Base-by-base conservation (phyloP, 1,140 invertebrate genomes). In the Diorhabda elongata region DNA sequence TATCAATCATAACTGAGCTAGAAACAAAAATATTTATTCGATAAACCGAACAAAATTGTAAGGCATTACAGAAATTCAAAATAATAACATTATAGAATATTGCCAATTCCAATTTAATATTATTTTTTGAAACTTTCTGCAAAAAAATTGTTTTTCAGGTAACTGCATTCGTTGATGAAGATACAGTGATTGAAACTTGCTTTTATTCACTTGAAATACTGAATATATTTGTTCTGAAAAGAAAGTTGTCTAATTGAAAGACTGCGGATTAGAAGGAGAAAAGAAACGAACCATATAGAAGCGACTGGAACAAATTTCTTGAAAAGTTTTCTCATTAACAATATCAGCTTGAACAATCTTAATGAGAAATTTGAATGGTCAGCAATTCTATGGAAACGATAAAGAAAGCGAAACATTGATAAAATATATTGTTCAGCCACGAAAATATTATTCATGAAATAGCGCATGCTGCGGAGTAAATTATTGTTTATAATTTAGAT, bases 291-390 rank as follows among this genome's bases (percentile, higher is more conserved):
- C 43, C 43, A 8, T 44, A 62, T 44, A 62, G 44, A 44, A 62
- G 42, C 9, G 61, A 62, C 44, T 56, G 44, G 63, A 64, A 56
- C 26, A 64, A 64, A 47, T 64, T 64, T 57, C 63, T 45, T 64
- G 43, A 64, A 64, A 64, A 64, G 63, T 64, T 64, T 64, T 44
- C 63, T 64, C 63, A 64, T 64, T 64, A 64, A 64, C 47, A 56
- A 56, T 64, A 64, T 64, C 63, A 57, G 63, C 63, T 64, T 42
- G 47, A 64, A 64, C 63, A 57, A 64, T 64, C 63, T 64, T 56
- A 64, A 64, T 64, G 45, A 57, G 63, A 64, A 26, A 64, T 64
- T 64, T 64, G 63, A 64, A 64, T 64, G 63, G 63, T 64, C 63
- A 64, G 63, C 63, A 56, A 56, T 44, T 44, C 52, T 64, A 45